phyloP scores from a whole-genome alignment of 30 jellyfish, hydroid and myxozoan species.

The Hydractinia symbiolongicarpus region DNA sequence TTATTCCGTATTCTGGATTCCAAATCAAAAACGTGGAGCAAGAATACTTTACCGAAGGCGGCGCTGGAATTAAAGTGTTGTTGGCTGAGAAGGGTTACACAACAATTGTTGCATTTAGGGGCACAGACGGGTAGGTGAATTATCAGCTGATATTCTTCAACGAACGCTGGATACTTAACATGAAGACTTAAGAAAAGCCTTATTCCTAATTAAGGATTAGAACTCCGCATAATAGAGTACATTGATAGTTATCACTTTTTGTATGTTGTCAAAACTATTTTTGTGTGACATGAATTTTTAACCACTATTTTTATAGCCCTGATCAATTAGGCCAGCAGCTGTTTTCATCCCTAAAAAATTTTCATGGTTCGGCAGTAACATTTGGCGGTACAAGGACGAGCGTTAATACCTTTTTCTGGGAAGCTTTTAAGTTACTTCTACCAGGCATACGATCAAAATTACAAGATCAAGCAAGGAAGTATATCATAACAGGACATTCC shows the following conservation, averaged over 20 bases:
- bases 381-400: constrained; percentile 6
- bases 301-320: background rate
- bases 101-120: constrained; percentile 19
- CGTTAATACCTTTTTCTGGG: constrained; percentile 22
- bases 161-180: background rate
- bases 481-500: constrained; percentile 31
- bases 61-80: background rate
- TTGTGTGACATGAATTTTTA: too few species aligned
- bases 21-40: background rate
- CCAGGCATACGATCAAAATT: constrained; percentile 2
- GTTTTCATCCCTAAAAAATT: constrained; percentile 4
- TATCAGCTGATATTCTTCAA: background rate
- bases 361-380: constrained; percentile 1
- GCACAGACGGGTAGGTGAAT: constrained; percentile 15
- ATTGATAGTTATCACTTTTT: background rate
- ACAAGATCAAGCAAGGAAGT: constrained; percentile 22
- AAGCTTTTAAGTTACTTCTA: constrained; percentile 16
- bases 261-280: background rate
- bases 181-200: background rate
- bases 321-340: background rate
- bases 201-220: background rate
- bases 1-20: constrained; percentile 4
- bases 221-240: background rate
- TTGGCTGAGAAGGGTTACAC: constrained; percentile 31
- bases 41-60: background rate